Percentiles rank a stretch among this genome's conserved stretches.
Conservation (phyloP, 2,797 vertebrate species). For the Rhadinocentrus ornatus region DNA sequence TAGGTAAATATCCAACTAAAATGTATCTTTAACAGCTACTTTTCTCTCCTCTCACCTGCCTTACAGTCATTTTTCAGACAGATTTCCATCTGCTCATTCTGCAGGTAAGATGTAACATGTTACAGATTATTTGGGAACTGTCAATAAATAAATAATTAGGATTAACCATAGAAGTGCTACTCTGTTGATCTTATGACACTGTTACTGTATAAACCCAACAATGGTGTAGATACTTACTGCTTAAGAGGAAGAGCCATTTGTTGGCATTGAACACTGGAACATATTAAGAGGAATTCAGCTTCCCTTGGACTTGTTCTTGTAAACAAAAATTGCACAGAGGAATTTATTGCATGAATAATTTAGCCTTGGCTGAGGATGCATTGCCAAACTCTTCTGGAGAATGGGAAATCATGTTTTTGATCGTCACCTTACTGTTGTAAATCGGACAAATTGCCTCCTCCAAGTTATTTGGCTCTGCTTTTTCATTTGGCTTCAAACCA, state of each 20-base stretch:
- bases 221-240: background rate
- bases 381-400: background rate
- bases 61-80: background rate
- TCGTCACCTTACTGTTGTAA: background rate
- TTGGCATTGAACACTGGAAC: background rate
- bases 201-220: background rate
- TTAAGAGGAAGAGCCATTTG: background rate
- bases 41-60: background rate
- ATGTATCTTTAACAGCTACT: background rate
- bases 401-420: background rate
- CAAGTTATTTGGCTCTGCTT: background rate
- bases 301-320: background rate
- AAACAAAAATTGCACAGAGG: background rate
- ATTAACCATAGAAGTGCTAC: background rate
- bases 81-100: background rate
- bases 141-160: background rate
- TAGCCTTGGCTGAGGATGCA: background rate
- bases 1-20: background rate
- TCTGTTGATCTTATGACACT: background rate
- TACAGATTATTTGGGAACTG: background rate
- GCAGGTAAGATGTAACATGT: background rate
- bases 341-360: background rate
- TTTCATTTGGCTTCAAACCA: background rate
- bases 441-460: background rate
- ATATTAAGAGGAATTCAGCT: background rate